Evolutionary conservation across 2,113 vertebrate species (phyloP).

Genomic region (Epinephelus moara): DNA sequence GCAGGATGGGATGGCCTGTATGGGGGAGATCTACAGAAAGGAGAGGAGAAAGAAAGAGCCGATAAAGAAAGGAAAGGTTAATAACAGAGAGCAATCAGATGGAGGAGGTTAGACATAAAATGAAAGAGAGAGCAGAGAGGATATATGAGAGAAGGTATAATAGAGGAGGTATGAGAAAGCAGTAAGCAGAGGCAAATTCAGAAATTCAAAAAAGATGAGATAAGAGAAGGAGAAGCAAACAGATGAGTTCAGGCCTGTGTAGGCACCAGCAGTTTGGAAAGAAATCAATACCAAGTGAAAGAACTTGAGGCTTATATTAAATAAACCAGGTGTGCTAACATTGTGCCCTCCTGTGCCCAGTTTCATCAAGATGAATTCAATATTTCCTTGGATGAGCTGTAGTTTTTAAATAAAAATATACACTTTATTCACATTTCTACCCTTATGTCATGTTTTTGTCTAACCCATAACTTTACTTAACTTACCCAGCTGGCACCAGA

Average conservation of each 20-base stretch:
- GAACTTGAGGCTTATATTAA: constrained; percentile 17
- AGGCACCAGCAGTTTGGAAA: constrained; percentile 31
- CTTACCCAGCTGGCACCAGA: too few species aligned
- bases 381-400: not conserved
- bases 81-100: not conserved
- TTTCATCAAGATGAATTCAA: not conserved
- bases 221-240: constrained; percentile 24
- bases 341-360: not conserved
- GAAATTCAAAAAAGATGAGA: constrained; percentile 27
- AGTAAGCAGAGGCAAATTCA: constrained; percentile 4
- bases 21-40: constrained; percentile 35
- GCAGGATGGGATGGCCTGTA: constrained; percentile 63
- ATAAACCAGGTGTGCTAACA: constrained; percentile 3
- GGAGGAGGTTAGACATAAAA: not conserved
- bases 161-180: not conserved
- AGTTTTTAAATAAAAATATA: not conserved
- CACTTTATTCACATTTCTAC: too few species aligned
- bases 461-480: too few species aligned
- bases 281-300: constrained; percentile 13
- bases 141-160: not conserved
- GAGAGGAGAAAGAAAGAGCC: not conserved
- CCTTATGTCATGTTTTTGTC: too few species aligned
- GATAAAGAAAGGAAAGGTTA: not conserved
- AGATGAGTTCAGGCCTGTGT: constrained; percentile 43
- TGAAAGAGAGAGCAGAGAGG: not conserved